Evolutionary conservation across 2,888 invertebrate genomes (phyloP).

Genomic region (Ctena decussata): DNA sequence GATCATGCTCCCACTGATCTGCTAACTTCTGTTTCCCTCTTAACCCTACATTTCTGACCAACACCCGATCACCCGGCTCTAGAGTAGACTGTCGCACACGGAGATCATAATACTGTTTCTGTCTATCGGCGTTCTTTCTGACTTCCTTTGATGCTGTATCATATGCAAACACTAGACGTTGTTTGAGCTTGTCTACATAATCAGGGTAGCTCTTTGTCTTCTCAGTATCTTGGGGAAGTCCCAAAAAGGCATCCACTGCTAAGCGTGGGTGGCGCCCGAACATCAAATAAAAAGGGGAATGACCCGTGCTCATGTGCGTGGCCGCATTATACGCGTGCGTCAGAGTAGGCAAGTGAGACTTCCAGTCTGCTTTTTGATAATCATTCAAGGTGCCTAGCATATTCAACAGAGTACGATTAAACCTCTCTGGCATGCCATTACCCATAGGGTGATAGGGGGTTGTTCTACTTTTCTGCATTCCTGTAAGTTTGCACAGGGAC

Average conservation of each 20-base stretch:
- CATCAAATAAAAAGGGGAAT: no score
- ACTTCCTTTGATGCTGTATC: neutral
- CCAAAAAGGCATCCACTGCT: constrained; percentile 6
- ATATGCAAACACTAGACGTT: neutral
- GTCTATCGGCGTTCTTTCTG: neutral
- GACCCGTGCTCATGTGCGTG: no score
- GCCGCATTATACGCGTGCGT: no score
- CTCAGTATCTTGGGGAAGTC: neutral
- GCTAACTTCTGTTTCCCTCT: neutral
- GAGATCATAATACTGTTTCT: constrained; percentile 6
- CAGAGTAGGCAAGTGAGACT: no score
- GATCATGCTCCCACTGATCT: neutral
- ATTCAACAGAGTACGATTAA: no score
- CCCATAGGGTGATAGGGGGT: no score
- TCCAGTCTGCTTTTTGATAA: no score
- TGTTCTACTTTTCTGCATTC: neutral
- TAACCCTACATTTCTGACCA: neutral
- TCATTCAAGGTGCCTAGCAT: no score
- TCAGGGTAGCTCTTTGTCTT: neutral
- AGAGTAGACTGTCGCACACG: neutral
- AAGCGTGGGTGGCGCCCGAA: neutral
- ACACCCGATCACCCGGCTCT: neutral
- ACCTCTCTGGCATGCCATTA: no score
- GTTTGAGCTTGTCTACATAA: neutral
- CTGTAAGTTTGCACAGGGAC: neutral